phyloP scores from a whole-genome alignment of 2,888 invertebrate species.

The Electrophaes corylata region DNA sequence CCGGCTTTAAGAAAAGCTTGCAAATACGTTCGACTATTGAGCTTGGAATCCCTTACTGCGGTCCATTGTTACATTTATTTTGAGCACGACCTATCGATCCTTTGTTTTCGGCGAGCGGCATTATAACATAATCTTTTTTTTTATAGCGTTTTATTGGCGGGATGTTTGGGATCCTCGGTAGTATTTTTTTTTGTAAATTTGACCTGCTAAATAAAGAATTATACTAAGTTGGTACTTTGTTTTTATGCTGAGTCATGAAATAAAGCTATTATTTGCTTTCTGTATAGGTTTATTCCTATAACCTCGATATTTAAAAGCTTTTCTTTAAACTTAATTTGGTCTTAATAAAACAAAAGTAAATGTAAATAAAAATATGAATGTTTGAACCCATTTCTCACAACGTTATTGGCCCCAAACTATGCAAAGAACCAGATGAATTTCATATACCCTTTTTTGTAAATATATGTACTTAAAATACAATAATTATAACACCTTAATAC shows the following conservation, averaged over 20 bases:
- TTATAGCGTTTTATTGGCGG: slow-evolving; percentile 30
- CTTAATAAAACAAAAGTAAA: neutral
- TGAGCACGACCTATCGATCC: slow-evolving; percentile 68
- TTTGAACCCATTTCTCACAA: no score
- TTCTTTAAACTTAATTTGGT: neutral
- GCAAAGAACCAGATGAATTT: no score
- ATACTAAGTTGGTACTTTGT: neutral
- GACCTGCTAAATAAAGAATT: neutral
- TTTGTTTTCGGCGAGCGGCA: slow-evolving; percentile 39
- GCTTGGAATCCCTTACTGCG: slow-evolving; percentile 28
- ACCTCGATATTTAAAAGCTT: neutral
- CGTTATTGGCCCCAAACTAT: no score
- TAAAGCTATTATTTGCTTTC: no score
- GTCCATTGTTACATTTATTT: slow-evolving; percentile 77
- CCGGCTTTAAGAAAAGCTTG: slow-evolving; percentile 8
- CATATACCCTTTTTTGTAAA: no score
- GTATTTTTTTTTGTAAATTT: slow-evolving; percentile 8
- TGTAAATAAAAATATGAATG: neutral
- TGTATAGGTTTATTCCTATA: neutral
- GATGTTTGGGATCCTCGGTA: slow-evolving; percentile 18
- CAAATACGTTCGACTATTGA: slow-evolving; percentile 16
- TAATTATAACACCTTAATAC: no score
- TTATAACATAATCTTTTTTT: slow-evolving; percentile 31
- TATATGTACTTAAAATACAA: no score
- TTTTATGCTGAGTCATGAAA: neutral